Evolutionary conservation across 2,113 vertebrate species (phyloP).

Genomic region (Tupaia tana): DNA sequence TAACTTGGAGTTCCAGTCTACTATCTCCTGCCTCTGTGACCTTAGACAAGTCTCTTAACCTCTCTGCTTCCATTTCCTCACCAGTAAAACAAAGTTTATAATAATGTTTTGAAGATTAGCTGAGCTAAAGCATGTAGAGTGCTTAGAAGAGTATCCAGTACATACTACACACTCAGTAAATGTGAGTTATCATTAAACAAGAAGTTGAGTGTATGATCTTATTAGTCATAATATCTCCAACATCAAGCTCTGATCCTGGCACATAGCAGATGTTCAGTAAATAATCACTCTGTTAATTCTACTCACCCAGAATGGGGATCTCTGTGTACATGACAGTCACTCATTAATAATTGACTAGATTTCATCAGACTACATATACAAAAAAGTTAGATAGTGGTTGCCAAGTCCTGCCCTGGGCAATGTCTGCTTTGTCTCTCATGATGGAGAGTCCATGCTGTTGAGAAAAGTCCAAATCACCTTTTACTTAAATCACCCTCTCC

Average conservation of each 20-base stretch:
- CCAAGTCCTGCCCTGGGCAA: neutral
- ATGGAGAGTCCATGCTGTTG: constrained; percentile 3
- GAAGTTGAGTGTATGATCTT: neutral
- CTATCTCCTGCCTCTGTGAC: constrained; percentile 2
- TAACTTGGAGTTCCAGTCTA: constrained; percentile 33
- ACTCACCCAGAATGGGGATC: neutral
- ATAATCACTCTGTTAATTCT: constrained; percentile 27
- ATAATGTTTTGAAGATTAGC: constrained; percentile 1
- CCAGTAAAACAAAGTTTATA: constrained; percentile 45
- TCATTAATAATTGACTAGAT: constrained; percentile 41
- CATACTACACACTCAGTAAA: neutral
- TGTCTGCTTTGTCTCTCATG: neutral
- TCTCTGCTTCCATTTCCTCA: constrained; percentile 15
- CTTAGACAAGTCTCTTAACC: constrained; percentile 14
- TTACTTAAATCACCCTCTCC: constrained; percentile 27
- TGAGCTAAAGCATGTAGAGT: neutral
- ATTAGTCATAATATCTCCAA: neutral
- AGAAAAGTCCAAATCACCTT: constrained; percentile 19
- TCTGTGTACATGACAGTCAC: neutral
- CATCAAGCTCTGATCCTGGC: neutral
- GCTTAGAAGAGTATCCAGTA: neutral
- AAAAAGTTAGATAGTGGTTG: neutral
- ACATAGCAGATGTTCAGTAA: neutral
- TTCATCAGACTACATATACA: neutral
- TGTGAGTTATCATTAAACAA: constrained; percentile 44